Evolutionary conservation across 1,140 invertebrate genomes (phyloP), one percentile per base, ranked within the genome.

Genomic region (Meloidogyne chitwoodi): DNA sequence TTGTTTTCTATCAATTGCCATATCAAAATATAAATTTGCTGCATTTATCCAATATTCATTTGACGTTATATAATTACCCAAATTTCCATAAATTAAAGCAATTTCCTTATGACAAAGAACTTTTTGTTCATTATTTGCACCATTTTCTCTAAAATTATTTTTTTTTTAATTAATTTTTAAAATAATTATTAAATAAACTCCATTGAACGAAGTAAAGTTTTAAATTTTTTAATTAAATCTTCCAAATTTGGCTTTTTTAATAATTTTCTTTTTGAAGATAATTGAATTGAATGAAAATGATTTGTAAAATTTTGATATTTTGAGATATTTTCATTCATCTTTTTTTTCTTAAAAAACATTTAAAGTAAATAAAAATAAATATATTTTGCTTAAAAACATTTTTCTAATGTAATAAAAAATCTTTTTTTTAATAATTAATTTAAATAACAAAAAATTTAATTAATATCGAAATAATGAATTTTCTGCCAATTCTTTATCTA

Each of bases 221-320:
- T 31, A 41, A 73, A 62, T 31, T 80, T 44, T 12, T 24, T 24
- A 22, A 81, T 65, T 27, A 38, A 79, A 19, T 81, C 81, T 19
- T 75, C 48, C n/a, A 75, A 80, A 67, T 81, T 83, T 10, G 81
- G 75, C 56, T 83, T 82, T 64, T 81, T 81, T 22, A 81, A 68
- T 16, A 83, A 22, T 41, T 80, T 83, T 71, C 84, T 83, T 41
- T 48, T 44, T 16, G 44, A 72, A 3, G 66, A 48, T n/a, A 56
- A 11, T 44, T 82, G 61, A n/a, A 75, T 71, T 29, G 56, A 19
- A 38, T 31, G 24, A 27, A 83, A 81, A 48, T 83, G 83, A 22
- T 48, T 24, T 80, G 83, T 84, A 44, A 65, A 48, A 34, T 81
- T 76, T 64, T 26, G 41, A 44, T 81, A 83, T 61, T 75, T 67